Base-by-base conservation (phyloP, 30 jellyfish, hydroid and myxozoan species). In the Clytia hemisphaerica region DNA sequence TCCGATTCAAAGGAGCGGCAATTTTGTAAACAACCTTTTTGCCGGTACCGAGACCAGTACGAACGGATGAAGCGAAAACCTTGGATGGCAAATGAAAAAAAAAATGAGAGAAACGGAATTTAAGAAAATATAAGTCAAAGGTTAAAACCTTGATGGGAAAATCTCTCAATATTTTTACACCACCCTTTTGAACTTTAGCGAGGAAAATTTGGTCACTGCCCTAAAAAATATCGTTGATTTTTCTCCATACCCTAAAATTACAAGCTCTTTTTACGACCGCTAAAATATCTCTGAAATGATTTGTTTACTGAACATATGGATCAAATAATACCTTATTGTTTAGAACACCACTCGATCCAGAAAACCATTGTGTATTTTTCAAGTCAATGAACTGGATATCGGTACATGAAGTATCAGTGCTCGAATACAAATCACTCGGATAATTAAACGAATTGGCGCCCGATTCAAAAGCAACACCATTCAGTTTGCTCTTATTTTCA, bases 361-460 rank as follows among this genome's bases (percentile, higher is more conserved):
- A 55, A 33, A 89, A 89, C 77, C 81, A 71, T 38, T 89, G 95
- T 38, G 71, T 57, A 51, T 75, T 80, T 5, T 72, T 78, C 61
- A 83, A 67, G 64, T 67, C 92, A 59, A 77, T 80, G 62, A 78
- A 89, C 26, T 89, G 98, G 28, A 80, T 34, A 65, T 89, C 93
- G 7, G 86, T 58, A 67, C 98, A 89, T 33, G 77, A 42, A 14
- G 85, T 1, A 12, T 50, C 67, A 15, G 36, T 10, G 5, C 73
- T 72, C 2, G 76, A 26, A 46, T 72, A 82, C 88, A 84, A 58
- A 50, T 76, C 82, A 24, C 61, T 70, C 1, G 98, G 94, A 36
- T 89, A 89, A 14, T 91, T 37, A 71, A 89, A 76, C 59, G 75
- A 80, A 49, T 80, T 89, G 27, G 75, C 66, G 16, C 70, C 85